phyloP scores from a whole-genome alignment of 2,113 vertebrate species.

The Prinia subflava region DNA sequence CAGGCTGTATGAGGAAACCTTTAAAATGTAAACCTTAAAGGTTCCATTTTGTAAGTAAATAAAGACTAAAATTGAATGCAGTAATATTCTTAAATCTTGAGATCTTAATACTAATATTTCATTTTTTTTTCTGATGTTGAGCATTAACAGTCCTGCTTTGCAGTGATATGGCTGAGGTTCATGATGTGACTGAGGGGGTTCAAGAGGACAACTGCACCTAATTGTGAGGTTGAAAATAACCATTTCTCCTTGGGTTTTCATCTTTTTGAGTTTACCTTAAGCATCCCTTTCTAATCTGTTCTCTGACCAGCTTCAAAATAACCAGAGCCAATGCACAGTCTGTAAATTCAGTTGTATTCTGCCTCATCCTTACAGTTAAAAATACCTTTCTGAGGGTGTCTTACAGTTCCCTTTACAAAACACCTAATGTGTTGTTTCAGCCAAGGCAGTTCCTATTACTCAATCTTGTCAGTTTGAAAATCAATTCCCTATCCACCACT shows the following conservation, averaged over 20 bases:
- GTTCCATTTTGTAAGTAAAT: not conserved
- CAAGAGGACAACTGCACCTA: not conserved
- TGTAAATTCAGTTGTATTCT: not conserved
- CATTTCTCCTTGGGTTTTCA: not conserved
- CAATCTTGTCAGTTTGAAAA: not conserved
- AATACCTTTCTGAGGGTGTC: not conserved
- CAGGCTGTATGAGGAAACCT: not conserved
- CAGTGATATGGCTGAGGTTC: not conserved
- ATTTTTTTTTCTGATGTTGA: not conserved
- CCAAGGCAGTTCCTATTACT: not conserved
- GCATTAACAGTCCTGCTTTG: not conserved
- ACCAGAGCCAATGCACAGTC: not conserved
- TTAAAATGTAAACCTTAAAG: not conserved
- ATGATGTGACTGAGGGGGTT: not conserved
- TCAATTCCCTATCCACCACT: not conserved
- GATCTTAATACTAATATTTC: not conserved
- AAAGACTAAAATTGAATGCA: not conserved
- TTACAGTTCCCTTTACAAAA: not conserved
- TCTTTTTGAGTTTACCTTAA: not conserved
- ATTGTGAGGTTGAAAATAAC: not conserved
- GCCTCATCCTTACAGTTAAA: not conserved
- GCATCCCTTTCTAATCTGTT: not conserved
- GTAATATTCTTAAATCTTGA: not conserved
- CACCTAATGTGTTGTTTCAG: not conserved
- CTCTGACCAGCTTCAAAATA: not conserved